Conservation (phyloP, 2,113 vertebrate species). For the Herpailurus yagouaroundi region DNA sequence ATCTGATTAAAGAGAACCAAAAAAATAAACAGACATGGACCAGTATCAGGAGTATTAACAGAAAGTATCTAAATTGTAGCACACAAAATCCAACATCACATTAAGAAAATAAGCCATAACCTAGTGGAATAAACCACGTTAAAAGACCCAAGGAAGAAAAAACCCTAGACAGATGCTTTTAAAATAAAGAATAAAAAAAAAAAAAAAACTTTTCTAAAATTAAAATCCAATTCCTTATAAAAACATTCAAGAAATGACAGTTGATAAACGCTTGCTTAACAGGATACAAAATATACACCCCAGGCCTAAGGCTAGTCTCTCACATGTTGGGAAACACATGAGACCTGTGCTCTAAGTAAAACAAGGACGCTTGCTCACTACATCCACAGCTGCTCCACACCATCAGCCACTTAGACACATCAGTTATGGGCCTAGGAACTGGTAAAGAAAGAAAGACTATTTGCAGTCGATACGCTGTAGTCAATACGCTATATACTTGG, state of each 20-base stretch:
- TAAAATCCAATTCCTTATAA: conserved; percentile 3
- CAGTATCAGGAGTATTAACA: background rate
- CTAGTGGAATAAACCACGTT: background rate
- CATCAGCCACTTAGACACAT: background rate
- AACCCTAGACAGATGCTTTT: background rate
- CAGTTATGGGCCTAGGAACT: background rate
- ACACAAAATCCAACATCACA: background rate
- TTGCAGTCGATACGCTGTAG: background rate
- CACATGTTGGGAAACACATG: background rate
- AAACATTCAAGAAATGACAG: background rate
- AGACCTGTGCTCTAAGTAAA: background rate
- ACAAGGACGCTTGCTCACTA: background rate
- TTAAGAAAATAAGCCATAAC: background rate
- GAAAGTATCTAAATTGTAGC: background rate
- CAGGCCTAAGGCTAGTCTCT: background rate
- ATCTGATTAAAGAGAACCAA: background rate
- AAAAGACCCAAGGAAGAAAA: background rate
- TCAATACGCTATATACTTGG: background rate
- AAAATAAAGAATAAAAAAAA: too few species aligned
- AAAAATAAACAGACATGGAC: background rate
- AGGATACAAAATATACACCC: background rate
- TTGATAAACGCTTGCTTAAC: background rate
- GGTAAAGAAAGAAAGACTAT: background rate
- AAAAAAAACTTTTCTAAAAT: background rate
- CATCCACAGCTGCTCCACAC: background rate